These are phyloP conservation scores for Apamea anceps DNA, from an alignment of 2,888 invertebrate genomes.

Conservation along the genomic window DNA sequence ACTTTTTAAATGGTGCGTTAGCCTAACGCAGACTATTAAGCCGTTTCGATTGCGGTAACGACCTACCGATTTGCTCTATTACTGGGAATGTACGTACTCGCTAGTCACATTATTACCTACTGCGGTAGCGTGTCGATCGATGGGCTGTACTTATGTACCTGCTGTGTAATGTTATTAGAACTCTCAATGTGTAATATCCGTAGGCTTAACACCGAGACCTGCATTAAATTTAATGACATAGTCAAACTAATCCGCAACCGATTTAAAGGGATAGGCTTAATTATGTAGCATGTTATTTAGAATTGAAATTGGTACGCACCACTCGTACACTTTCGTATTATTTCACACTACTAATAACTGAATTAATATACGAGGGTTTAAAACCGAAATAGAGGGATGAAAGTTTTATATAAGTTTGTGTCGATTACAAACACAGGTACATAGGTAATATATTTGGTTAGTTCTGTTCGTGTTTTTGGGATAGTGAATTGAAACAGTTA, in stretches of 20 bases:
- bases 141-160: slow-evolving; percentile 12
- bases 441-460: slow-evolving; percentile 40
- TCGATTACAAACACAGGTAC: slow-evolving; percentile 32
- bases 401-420: slow-evolving; percentile 58
- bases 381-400: slow-evolving; percentile 46
- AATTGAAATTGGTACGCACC: slow-evolving; percentile 46
- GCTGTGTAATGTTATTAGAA: slow-evolving; percentile 26
- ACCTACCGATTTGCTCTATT: slow-evolving; percentile 59
- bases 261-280: slow-evolving; percentile 63
- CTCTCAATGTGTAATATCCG: slow-evolving; percentile 4
- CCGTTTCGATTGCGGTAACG: slow-evolving; percentile 65
- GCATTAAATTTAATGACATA: slow-evolving; percentile 45
- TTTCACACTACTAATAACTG: slow-evolving; percentile 60
- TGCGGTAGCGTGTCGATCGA: slow-evolving; percentile 38
- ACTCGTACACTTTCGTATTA: slow-evolving; percentile 59
- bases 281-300: slow-evolving; percentile 58
- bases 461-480: slow-evolving; percentile 42
- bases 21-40: slow-evolving; percentile 73
- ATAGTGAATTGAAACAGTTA: slow-evolving; percentile 51
- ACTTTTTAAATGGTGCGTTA: slow-evolving; percentile 84
- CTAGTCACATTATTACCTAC: slow-evolving; percentile 32
- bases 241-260: slow-evolving; percentile 48
- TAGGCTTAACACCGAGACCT: slow-evolving; percentile 32
- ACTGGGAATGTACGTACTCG: slow-evolving; percentile 28
- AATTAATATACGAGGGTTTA: slow-evolving; percentile 61